These are phyloP conservation scores for Grammomys dolichurus DNA, from an alignment of 2,113 vertebrate species.

Conservation along the genomic window DNA sequence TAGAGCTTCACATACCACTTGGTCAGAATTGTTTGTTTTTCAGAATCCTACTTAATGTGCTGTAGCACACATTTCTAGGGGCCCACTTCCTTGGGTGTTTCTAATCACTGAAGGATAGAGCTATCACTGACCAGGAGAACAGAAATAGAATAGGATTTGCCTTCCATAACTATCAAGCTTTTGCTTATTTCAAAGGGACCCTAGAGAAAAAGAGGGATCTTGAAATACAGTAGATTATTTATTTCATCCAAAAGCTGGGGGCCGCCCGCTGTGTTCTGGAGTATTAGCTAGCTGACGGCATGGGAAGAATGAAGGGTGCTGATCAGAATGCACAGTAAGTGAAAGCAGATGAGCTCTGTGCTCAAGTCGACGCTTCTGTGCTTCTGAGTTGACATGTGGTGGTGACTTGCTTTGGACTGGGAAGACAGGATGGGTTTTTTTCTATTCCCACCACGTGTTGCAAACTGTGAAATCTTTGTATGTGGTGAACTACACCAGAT, in stretches of 20 bases:
- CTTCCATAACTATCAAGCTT: background rate
- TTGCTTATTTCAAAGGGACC: background rate
- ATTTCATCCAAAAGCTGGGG: conserved; percentile 39
- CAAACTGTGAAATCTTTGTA: conserved; percentile 4
- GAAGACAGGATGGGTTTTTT: background rate
- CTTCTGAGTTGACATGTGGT: background rate
- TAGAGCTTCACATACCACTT: conserved; percentile 13
- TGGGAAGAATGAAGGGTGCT: conserved; percentile 10
- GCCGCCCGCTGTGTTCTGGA: conserved; percentile 12
- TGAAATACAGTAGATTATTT: conserved; percentile 24
- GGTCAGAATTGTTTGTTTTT: background rate
- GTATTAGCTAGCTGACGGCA: background rate
- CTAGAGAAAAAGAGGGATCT: conserved; percentile 38
- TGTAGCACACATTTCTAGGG: background rate
- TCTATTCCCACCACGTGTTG: background rate
- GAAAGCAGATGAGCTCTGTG: background rate
- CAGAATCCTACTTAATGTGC: background rate
- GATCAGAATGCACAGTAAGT: background rate
- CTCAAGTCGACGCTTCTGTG: background rate
- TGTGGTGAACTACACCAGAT: background rate
- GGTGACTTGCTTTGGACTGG: background rate
- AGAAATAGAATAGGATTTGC: conserved; percentile 27
- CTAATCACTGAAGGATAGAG: background rate
- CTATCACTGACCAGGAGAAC: background rate
- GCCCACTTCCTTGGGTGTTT: background rate